Conservation (phyloP, 2,888 invertebrate genomes). For the Pristionchus entomophagus region DNA sequence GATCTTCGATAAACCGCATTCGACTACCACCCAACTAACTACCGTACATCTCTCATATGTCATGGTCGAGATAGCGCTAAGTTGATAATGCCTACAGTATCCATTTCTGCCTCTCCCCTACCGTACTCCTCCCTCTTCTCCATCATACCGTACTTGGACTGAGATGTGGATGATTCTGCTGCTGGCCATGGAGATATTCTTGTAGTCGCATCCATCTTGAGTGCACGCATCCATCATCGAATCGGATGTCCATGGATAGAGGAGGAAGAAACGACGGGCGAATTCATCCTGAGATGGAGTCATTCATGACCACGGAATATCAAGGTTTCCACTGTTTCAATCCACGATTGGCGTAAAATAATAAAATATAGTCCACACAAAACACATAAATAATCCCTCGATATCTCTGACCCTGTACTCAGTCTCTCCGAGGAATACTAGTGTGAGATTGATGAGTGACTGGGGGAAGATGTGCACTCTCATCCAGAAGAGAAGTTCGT, state of each 20-base stretch:
- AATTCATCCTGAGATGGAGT: constrained; percentile 58
- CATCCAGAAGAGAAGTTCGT: constrained; percentile 70
- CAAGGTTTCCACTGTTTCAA: background rate
- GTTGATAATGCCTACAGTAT: too few species aligned
- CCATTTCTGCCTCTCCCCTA: too few species aligned
- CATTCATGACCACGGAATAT: too few species aligned
- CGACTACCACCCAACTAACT: too few species aligned
- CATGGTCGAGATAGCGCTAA: too few species aligned
- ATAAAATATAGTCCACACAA: too few species aligned
- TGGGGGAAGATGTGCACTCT: constrained; percentile 68
- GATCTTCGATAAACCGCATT: background rate
- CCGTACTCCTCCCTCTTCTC: background rate
- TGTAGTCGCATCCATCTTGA: background rate
- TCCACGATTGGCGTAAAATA: too few species aligned
- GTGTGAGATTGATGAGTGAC: constrained; percentile 64
- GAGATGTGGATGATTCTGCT: constrained; percentile 68
- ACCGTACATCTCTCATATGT: too few species aligned
- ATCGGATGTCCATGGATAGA: constrained; percentile 59
- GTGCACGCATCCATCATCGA: constrained; percentile 52
- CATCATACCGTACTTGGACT: constrained; percentile 60
- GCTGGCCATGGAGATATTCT: constrained; percentile 50
- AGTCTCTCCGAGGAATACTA: constrained; percentile 61
- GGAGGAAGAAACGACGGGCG: constrained; percentile 60
- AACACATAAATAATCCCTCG: too few species aligned
- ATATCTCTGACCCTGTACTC: constrained; percentile 59